Percentiles rank a stretch among this genome's conserved stretches.
These are phyloP conservation scores for Hyles euphorbiae DNA, from an alignment of 1,140 invertebrate genomes.

Conservation along the genomic window DNA sequence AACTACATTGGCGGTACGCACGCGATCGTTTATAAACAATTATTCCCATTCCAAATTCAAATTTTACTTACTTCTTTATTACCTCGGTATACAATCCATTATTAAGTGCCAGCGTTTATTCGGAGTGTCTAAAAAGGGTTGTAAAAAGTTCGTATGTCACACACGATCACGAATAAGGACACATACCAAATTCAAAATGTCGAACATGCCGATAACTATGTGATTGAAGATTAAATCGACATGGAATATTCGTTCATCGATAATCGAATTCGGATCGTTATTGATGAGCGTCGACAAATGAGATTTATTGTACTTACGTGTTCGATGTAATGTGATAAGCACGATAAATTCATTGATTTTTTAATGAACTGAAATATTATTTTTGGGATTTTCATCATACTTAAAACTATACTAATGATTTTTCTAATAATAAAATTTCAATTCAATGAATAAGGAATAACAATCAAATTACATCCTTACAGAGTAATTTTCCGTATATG, in stretches of 20 bases:
- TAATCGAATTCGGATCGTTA: neutral
- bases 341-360: too few relatives aligned
- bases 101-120: conserved; percentile 5
- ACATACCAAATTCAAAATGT: conserved; percentile 1
- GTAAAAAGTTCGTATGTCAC: conserved; percentile 17
- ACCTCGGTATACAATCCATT: conserved; percentile 4
- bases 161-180: conserved; percentile 20
- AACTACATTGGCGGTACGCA: conserved; percentile 20
- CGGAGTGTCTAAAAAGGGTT: neutral
- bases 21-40: conserved; percentile 35
- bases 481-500: too few relatives aligned
- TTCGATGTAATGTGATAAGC: too few relatives aligned
- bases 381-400: too few relatives aligned
- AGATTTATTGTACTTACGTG: conserved; percentile 1
- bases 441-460: too few relatives aligned
- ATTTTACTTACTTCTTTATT: conserved; percentile 11
- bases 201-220: neutral
- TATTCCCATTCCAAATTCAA: conserved; percentile 11
- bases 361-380: too few relatives aligned
- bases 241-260: neutral
- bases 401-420: too few relatives aligned
- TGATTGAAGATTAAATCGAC: conserved; percentile 2
- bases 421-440: too few relatives aligned
- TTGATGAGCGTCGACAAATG: conserved; percentile 2
- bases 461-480: too few relatives aligned